Percentiles rank a stretch among this genome's conserved stretches.
Evolutionary conservation across 2,113 vertebrate genomes (phyloP).

Genomic region (Cervus canadensis): DNA sequence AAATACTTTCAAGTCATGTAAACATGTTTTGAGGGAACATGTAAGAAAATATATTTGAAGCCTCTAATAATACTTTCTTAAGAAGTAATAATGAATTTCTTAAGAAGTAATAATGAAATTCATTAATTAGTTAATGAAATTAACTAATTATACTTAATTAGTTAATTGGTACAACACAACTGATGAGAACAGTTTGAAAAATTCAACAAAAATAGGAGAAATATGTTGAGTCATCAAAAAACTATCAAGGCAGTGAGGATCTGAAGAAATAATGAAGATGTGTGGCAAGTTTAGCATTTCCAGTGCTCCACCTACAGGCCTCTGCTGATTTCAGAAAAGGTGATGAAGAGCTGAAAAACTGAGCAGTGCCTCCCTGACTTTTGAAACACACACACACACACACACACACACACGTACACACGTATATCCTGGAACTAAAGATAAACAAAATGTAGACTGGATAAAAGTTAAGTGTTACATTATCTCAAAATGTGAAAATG

Average conservation of each 20-base stretch:
- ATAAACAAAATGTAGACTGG: not conserved
- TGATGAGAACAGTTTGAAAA: not conserved
- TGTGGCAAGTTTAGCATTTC: not conserved
- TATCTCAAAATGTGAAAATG: conserved; percentile 25
- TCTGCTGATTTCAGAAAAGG: not conserved
- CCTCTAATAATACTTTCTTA: not conserved
- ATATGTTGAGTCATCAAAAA: not conserved
- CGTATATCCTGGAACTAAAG: not conserved
- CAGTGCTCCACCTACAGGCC: not conserved
- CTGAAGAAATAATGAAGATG: not conserved
- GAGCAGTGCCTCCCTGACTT: not conserved
- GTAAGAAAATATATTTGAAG: not conserved
- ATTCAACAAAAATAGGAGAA: not conserved
- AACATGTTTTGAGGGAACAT: not conserved
- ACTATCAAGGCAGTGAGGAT: not conserved
- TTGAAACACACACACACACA: not conserved
- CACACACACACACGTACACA: accelerated
- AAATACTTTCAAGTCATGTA: not conserved
- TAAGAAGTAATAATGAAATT: too few relatives aligned
- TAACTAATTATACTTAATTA: not conserved
- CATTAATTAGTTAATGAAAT: too few relatives aligned
- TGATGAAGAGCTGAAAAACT: not conserved
- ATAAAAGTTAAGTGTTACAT: not conserved
- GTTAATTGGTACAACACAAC: not conserved
- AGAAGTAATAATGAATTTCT: not conserved